These are phyloP conservation scores for Mesembrinibis cayennensis DNA, from an alignment of 2,113 vertebrate species.

Conservation along the genomic window DNA sequence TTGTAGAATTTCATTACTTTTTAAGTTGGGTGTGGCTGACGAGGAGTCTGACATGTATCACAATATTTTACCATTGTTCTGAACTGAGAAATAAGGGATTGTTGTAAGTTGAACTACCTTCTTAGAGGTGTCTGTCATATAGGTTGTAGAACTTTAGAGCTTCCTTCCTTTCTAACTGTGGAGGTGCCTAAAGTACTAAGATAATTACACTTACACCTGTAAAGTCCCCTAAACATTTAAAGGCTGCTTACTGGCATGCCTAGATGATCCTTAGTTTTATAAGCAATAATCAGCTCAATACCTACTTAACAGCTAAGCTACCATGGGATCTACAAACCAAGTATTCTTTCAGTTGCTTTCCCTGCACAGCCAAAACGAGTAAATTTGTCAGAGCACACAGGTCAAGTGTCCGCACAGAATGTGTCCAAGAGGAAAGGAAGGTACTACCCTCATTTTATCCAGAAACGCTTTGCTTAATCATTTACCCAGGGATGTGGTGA, in stretches of 20 bases:
- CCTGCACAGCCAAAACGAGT: background rate
- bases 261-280: background rate
- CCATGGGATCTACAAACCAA: background rate
- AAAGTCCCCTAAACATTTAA: background rate
- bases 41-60: background rate
- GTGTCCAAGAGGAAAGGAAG: background rate
- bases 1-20: background rate
- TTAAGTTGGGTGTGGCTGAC: background rate
- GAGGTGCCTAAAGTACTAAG: background rate
- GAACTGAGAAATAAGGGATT: background rate
- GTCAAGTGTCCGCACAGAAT: background rate
- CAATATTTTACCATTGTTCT: background rate
- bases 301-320: background rate
- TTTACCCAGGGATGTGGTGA: background rate
- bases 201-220: background rate
- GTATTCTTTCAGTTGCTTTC: background rate
- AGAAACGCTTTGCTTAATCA: background rate
- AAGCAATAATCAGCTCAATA: background rate
- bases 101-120: background rate
- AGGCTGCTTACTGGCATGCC: background rate
- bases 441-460: background rate
- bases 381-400: background rate
- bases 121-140: background rate
- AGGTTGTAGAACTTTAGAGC: background rate
- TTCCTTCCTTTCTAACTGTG: background rate